Evolutionary conservation across 2,888 invertebrate species (phyloP).

Genomic region (Lissocephala sabroskyi): DNA sequence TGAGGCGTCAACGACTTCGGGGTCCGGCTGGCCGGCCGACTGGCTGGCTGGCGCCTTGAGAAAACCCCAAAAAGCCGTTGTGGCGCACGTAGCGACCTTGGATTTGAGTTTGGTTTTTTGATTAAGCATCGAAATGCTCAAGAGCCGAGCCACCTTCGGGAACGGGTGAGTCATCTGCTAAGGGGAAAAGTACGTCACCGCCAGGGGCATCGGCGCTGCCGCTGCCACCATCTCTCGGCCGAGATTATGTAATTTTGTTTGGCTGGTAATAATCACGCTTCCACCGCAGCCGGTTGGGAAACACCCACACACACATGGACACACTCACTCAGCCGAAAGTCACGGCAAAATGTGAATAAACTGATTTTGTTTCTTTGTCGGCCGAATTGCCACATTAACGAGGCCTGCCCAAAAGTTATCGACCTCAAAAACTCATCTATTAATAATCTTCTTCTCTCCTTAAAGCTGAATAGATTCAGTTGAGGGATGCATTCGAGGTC

Average conservation of each 20-base stretch:
- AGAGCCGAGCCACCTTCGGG: not conserved
- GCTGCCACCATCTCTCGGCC: conserved; percentile 18
- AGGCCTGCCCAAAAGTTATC: too few species aligned
- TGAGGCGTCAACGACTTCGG: conserved; percentile 51
- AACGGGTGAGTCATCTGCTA: conserved; percentile 39
- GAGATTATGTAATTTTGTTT: conserved; percentile 52
- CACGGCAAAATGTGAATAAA: conserved; percentile 56
- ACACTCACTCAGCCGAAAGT: conserved; percentile 23
- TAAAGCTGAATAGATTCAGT: too few species aligned
- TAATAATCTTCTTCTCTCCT: too few species aligned
- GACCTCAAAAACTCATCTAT: too few species aligned
- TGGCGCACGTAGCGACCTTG: conserved; percentile 44
- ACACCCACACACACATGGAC: conserved; percentile 25
- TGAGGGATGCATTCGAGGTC: too few species aligned
- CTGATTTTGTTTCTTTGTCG: conserved; percentile 12
- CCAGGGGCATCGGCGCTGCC: not conserved
- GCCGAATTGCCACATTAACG: too few species aligned
- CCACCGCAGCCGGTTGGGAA: conserved; percentile 38
- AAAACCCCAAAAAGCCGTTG: conserved; percentile 59
- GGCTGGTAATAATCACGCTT: conserved; percentile 50
- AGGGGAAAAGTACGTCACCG: conserved; percentile 54
- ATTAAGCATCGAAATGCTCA: conserved; percentile 23
- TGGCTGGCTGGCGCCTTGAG: conserved; percentile 46
- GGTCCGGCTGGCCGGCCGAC: conserved; percentile 53
- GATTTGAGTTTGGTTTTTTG: conserved; percentile 61